phyloP scores from a whole-genome alignment of 2,888 invertebrate species.

The Tethea ocularis region DNA sequence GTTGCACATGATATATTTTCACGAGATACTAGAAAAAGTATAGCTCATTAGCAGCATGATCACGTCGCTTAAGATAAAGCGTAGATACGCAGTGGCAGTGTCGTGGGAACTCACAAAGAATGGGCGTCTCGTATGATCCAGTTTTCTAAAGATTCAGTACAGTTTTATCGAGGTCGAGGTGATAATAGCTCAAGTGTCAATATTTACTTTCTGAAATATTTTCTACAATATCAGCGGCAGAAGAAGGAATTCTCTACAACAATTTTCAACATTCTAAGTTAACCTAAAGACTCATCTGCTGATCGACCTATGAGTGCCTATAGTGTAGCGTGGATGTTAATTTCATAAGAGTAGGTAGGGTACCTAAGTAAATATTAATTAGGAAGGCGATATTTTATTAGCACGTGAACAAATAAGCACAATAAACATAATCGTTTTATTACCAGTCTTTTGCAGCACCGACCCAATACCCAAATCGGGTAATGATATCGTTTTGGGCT shows the following conservation, averaged over 20 bases:
- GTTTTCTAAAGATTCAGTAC: slow-evolving; percentile 73
- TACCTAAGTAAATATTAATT: no score
- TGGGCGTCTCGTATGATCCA: slow-evolving; percentile 70
- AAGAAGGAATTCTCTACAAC: slow-evolving; percentile 30
- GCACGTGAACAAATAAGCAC: background rate
- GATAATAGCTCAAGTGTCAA: slow-evolving; percentile 74
- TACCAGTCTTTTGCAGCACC: background rate
- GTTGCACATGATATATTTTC: slow-evolving; percentile 39
- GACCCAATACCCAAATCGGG: slow-evolving; percentile 16
- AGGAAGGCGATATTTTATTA: no score
- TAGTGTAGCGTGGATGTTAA: no score
- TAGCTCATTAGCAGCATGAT: slow-evolving; percentile 68
- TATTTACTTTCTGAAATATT: slow-evolving; percentile 64
- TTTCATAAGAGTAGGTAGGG: no score
- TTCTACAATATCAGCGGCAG: slow-evolving; percentile 43
- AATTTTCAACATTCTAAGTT: no score
- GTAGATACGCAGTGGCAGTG: slow-evolving; percentile 59
- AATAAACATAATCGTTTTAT: background rate
- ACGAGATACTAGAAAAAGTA: slow-evolving; percentile 57
- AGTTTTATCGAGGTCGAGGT: slow-evolving; percentile 73
- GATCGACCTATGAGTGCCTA: no score
- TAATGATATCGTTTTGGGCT: slow-evolving; percentile 7
- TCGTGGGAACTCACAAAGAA: slow-evolving; percentile 78
- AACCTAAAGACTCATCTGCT: no score
- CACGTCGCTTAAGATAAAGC: slow-evolving; percentile 68